A percentile compares a stretch with the other conserved stretches of the same genome.
phyloP scores from a whole-genome alignment of 2,888 invertebrate genomes.

The Ryuthela nishihirai region DNA sequence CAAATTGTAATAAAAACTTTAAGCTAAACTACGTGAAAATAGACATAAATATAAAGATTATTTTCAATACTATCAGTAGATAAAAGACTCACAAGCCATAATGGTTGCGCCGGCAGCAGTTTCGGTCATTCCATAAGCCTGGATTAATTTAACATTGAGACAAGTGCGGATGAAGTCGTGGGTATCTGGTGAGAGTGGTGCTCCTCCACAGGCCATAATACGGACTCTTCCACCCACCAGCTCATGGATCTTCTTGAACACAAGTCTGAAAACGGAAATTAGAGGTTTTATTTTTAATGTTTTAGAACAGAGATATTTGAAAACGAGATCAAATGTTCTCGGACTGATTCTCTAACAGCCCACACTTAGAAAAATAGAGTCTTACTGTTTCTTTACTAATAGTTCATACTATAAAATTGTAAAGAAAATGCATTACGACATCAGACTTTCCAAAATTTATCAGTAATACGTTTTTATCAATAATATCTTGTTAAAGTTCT shows the following conservation, averaged over 20 bases:
- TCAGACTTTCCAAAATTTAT: no score
- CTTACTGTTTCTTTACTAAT: no score
- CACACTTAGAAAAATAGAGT: no score
- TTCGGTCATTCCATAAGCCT: conserved; percentile 97
- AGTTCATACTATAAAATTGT: no score
- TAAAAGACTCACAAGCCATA: conserved; percentile 44
- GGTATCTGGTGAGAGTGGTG: conserved; percentile 91
- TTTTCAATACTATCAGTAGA: no score
- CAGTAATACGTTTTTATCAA: no score
- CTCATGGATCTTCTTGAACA: conserved; percentile 63
- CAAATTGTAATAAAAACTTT: background rate
- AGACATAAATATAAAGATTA: background rate
- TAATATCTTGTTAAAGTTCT: no score
- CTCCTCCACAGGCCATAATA: conserved; percentile 87
- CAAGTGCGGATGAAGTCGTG: conserved; percentile 90
- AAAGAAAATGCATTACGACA: no score
- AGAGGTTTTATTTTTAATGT: no score
- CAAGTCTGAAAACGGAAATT: conserved; percentile 53
- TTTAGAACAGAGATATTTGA: no score
- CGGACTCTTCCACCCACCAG: conserved; percentile 86
- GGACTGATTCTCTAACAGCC: no score
- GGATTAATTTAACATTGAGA: conserved; percentile 81
- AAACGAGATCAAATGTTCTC: no score
- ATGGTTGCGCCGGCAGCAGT: conserved; percentile 81
- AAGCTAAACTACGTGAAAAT: background rate